Conservation (phyloP, 2,888 invertebrate genomes). For the Sialis lutaria region DNA sequence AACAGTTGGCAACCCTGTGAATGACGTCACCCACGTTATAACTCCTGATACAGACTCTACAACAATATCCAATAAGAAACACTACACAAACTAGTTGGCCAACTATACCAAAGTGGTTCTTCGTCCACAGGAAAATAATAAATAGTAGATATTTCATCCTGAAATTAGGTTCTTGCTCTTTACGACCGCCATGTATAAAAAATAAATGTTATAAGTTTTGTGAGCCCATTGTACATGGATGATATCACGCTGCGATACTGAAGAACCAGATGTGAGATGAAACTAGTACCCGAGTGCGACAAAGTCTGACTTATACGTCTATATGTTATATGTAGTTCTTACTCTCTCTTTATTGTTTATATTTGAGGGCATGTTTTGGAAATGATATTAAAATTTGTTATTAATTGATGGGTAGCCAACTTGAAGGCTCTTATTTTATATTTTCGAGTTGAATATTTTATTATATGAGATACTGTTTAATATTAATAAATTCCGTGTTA, state of each 20-base stretch:
- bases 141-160: constrained; percentile 23
- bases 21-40: background rate
- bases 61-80: background rate
- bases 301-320: too few species aligned
- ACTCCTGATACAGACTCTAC: background rate
- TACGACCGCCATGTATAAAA: constrained; percentile 11
- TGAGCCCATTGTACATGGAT: constrained; percentile 1
- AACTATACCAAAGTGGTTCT: background rate
- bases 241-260: constrained; percentile 1
- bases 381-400: too few species aligned
- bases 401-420: too few species aligned
- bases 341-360: too few species aligned
- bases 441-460: too few species aligned
- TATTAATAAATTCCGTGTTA: too few species aligned
- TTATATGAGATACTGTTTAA: too few species aligned
- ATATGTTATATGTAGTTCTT: too few species aligned
- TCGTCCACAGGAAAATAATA: constrained; percentile 14
- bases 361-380: too few species aligned
- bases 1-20: background rate
- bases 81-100: background rate
- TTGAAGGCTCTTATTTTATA: too few species aligned
- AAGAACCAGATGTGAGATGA: background rate
- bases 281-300: too few species aligned
- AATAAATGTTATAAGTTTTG: constrained; percentile 3
- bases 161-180: constrained; percentile 26